Evolutionary conservation across 2,888 invertebrate genomes (phyloP), one percentile per base, ranked within the genome.

Genomic region (Beris morrisii): DNA sequence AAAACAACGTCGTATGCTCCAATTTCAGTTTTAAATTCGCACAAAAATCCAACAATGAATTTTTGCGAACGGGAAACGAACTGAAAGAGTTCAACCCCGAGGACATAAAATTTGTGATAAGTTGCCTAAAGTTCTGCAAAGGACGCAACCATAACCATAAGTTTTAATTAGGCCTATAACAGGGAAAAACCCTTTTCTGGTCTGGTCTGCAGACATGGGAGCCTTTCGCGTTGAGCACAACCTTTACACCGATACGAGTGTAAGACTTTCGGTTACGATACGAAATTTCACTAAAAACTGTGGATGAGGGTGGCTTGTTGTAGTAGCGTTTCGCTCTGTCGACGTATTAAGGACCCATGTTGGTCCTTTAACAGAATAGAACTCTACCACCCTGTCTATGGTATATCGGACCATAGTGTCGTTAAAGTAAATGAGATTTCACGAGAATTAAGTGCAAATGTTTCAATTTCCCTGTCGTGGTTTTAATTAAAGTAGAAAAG

Each of bases 91-190:
- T 56, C 58, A 58, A 63, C 64, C 68, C 55, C 31, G 13, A 54
- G 66, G 63, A 64, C 64, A 69, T 67, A 69, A 69, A 69, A 69
- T 61, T 66, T 66, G 64, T 66, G 67, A 69, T 69, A 69, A 69
- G 69, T 69, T 69, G 65, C 67, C 65, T 52, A 64, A 69, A 69
- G 67, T 65, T 69, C 61, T 65, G 50, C 50, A 69, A 69, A 63
- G 69, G 69, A 69, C 69, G 65, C 54, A 69, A 64, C 69, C 67
- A 69, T 69, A 69, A 69, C 67, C 69, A 69, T 69, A 69, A 69
- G 67, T 69, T 69, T 69, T 69, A 69, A 69, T 69, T 69, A 69
- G 69, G 69, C 69, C 69, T 69, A 69, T 69, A 69, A 65, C 63
- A 65, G 57, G 52, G 50, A 69, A 68, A 67, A 67, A 57, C 69